Evolutionary conservation across 2,888 invertebrate genomes (phyloP).

Genomic region (Gryllus longicercus): DNA sequence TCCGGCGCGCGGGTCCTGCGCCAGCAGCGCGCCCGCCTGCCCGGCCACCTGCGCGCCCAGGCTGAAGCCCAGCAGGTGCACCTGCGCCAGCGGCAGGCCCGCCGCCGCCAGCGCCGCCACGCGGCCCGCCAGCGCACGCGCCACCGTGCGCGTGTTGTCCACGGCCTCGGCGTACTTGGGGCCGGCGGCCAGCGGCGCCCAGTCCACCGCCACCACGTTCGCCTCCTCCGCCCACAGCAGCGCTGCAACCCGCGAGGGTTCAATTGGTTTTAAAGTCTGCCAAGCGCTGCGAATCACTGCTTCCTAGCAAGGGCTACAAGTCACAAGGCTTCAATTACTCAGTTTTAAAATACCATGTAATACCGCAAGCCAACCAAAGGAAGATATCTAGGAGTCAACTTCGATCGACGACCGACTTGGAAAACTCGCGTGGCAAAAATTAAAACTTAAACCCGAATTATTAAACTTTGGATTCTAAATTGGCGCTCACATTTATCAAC

Average conservation of each 20-base stretch:
- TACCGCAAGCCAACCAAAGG: too few relatives aligned
- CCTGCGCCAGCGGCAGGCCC: conserved; percentile 23
- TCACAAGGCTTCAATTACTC: too few relatives aligned
- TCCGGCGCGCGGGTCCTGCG: not conserved
- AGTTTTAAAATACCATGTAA: too few relatives aligned
- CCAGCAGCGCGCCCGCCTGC: not conserved
- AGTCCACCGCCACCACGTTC: conserved; percentile 41
- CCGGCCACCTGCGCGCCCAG: conserved; percentile 31
- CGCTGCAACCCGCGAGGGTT: not conserved
- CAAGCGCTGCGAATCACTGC: too few relatives aligned
- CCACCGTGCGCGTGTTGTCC: conserved; percentile 33
- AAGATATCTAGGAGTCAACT: too few relatives aligned
- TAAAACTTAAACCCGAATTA: too few relatives aligned
- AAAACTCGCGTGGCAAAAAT: too few relatives aligned
- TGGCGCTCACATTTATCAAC: too few relatives aligned
- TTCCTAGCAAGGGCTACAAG: not conserved
- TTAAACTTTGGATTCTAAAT: too few relatives aligned
- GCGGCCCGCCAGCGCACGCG: not conserved
- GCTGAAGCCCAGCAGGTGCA: conserved; percentile 31
- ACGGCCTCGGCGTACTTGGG: conserved; percentile 39
- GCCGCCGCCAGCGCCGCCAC: conserved; percentile 27
- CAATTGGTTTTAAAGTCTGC: too few relatives aligned
- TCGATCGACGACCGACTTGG: too few relatives aligned
- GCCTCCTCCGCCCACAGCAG: conserved; percentile 34
- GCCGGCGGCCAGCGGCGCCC: conserved; percentile 40